Percentiles rank a stretch among this genome's conserved stretches.
phyloP scores from a whole-genome alignment of 2,888 invertebrate species.

The Microplitis deprimator region DNA sequence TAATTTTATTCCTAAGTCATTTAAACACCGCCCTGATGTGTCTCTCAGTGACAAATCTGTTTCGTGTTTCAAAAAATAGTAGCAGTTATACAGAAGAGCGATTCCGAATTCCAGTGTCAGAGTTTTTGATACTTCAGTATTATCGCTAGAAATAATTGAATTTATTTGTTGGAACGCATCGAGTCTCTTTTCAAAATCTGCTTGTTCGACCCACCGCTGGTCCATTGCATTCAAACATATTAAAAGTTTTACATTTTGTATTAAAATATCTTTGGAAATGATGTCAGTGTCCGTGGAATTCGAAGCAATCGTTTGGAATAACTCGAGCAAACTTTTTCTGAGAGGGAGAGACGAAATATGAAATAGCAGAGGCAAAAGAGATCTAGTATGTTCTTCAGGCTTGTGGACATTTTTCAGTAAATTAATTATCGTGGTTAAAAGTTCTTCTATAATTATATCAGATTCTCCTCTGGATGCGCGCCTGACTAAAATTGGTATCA shows the following conservation, averaged over 20 bases:
- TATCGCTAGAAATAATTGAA: conserved; percentile 71
- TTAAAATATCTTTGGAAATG: conserved; percentile 67
- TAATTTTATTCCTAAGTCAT: conserved; percentile 78
- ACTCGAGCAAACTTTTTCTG: conserved; percentile 79
- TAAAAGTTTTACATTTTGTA: conserved; percentile 75
- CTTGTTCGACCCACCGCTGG: conserved; percentile 91
- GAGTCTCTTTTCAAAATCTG: conserved; percentile 88
- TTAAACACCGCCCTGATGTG: conserved; percentile 82
- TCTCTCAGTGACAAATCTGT: conserved; percentile 89
- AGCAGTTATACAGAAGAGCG: conserved; percentile 86
- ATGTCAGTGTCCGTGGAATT: conserved; percentile 63
- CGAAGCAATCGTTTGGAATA: conserved; percentile 76
- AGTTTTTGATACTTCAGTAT: conserved; percentile 66
- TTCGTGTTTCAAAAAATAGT: conserved; percentile 82
- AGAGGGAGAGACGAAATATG: conserved; percentile 78
- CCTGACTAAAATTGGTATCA: conserved; percentile 81
- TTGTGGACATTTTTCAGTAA: conserved; percentile 79
- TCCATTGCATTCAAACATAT: conserved; percentile 89
- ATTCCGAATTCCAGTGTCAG: conserved; percentile 76
- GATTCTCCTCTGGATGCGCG: conserved; percentile 76
- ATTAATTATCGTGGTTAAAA: conserved; percentile 82
- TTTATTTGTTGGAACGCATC: conserved; percentile 83
- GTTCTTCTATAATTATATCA: conserved; percentile 80
- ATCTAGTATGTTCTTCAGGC: conserved; percentile 79
- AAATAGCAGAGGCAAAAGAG: conserved; percentile 82